Evolutionary conservation across 1,140 invertebrate species (phyloP).

Genomic region (Caenorhabditis tropicalis): DNA sequence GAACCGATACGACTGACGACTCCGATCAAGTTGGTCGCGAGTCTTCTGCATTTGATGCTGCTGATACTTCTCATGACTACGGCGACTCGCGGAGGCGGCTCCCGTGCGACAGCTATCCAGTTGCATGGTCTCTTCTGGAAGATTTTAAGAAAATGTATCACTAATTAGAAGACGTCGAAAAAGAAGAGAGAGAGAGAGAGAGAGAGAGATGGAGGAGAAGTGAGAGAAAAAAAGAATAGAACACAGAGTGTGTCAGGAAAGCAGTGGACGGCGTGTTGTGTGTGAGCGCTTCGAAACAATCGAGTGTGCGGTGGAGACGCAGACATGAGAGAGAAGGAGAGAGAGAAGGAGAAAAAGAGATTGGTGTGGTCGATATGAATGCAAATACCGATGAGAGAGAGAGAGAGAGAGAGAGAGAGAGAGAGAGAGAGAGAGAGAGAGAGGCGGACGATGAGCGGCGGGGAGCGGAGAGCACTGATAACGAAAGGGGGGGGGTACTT

Average conservation of each 20-base stretch:
- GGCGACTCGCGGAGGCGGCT: neutral
- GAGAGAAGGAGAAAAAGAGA: neutral
- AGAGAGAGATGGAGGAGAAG: neutral
- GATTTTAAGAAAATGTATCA: neutral
- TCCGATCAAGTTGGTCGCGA: neutral
- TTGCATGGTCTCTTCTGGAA: neutral
- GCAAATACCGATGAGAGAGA: conserved; percentile 22
- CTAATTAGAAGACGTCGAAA: neutral
- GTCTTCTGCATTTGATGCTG: conserved; percentile 6
- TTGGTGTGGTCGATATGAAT: conserved; percentile 41
- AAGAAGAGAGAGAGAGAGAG: too few species aligned
- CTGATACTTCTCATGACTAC: neutral
- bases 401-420: neutral
- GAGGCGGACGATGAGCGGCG: neutral
- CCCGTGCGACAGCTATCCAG: neutral
- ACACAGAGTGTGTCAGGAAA: neutral
- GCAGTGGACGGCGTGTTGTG: neutral
- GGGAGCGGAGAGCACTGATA: neutral
- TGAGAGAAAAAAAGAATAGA: neutral
- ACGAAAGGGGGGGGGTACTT: neutral
- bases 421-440: neutral
- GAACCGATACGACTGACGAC: neutral
- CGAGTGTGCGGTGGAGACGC: neutral
- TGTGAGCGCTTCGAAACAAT: neutral
- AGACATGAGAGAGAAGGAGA: neutral